Conservation (phyloP, 2,888 invertebrate species). For the Beris morrisii region DNA sequence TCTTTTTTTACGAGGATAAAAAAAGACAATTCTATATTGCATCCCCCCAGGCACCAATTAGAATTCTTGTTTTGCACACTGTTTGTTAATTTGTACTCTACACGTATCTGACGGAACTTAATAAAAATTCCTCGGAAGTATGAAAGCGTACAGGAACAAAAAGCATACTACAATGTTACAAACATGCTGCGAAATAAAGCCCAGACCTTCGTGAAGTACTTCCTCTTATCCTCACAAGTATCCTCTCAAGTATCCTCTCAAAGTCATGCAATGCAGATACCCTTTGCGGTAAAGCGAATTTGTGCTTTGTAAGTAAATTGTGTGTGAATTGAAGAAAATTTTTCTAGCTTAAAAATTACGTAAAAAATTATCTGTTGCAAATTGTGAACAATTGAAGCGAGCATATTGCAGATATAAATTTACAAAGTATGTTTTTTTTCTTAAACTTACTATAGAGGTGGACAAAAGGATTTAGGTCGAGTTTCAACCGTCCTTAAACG, state of each 20-base stretch:
- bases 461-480: too few relatives aligned
- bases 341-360: conserved; percentile 7
- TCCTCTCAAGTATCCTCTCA: conserved; percentile 31
- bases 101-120: conserved; percentile 10
- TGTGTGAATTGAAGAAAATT: conserved; percentile 19
- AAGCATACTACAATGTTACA: background rate
- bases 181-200: conserved; percentile 17
- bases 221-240: conserved; percentile 30
- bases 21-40: conserved; percentile 26
- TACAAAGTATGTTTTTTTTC: too few relatives aligned
- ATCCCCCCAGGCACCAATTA: conserved; percentile 21
- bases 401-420: conserved; percentile 28
- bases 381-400: conserved; percentile 17
- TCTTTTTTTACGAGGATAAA: conserved; percentile 1
- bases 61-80: conserved; percentile 29
- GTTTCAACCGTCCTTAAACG: too few relatives aligned
- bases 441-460: too few relatives aligned
- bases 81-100: conserved; percentile 8
- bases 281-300: conserved; percentile 28
- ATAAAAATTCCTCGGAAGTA: conserved; percentile 26
- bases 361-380: conserved; percentile 30
- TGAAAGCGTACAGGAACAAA: background rate
- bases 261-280: conserved; percentile 33
- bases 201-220: conserved; percentile 23
- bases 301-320: conserved; percentile 30